Percentiles rank a stretch among this genome's conserved stretches.
These are phyloP conservation scores for Danio rerio DNA, from an alignment of 2,113 vertebrate species.

Conservation along the genomic window GRCz12tu NC_133187.1:2511501-2512000, in stretches of 20 bases:
- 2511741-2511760: not conserved
- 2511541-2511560: too few relatives aligned
- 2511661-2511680: not conserved
- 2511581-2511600: too few relatives aligned
- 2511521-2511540: too few relatives aligned
- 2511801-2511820: slow-evolving; percentile 18
- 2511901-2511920: not conserved
- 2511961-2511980: slow-evolving; percentile 11
- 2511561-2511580: too few relatives aligned
- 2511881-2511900: slow-evolving; percentile 6
- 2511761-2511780: slow-evolving; percentile 5
- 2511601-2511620: too few relatives aligned
- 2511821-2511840: slow-evolving; percentile 14
- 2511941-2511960: slow-evolving; percentile 28
- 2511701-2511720: not conserved
- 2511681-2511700: slow-evolving; percentile 26
- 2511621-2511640: too few relatives aligned
- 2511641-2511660: too few relatives aligned
- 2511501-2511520: too few relatives aligned
- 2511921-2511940: slow-evolving; percentile 14
- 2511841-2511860: slow-evolving; percentile 13
- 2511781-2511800: slow-evolving; percentile 11
- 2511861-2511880: not conserved
- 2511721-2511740: slow-evolving; percentile 1
- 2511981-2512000: slow-evolving; percentile 33